Evolutionary conservation across 2,888 invertebrate genomes (phyloP), one percentile per base, ranked within the genome.

Genomic region (Alloplasta piceator): DNA sequence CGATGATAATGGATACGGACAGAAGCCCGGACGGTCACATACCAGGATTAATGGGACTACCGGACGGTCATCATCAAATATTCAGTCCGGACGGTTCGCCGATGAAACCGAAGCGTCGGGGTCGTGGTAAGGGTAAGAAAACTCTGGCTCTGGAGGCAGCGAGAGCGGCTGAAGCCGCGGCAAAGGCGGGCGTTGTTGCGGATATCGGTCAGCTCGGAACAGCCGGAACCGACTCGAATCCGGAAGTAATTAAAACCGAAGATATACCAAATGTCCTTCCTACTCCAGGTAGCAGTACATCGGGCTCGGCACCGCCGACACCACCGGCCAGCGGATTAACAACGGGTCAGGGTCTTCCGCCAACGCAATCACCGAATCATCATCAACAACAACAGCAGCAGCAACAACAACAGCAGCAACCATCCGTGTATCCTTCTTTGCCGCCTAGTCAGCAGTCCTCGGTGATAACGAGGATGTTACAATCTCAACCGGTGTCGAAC

Each of bases 401-500:
- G 39, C 76, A 76, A 36, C 66, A 12, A 14, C 61, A 14, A 48
- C 67, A 39, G 83, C 48, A 61, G n/a, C 63, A 78, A 73, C 85
- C 83, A 52, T 85, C 83, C 82, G 91, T 85, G 41, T 91, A 87
- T 86, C 89, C 92, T 82, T 89, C 91, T 61, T 90, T 93, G 89
- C 92, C 91, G 82, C 91, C 91, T 84, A 92, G 92, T 80, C 91
- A 93, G 83, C 92, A 90, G 86, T 92, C 91, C 79, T 95, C 95
- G 52, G 95, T 95, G 6, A 95, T 95, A 60, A 95, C 94, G 6
- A 92, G 95, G 84, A 94, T 95, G 94, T 92, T 95, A 56, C 94
- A 94, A 84, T 91, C 93, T 1, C 93, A 93, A 82, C 91, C 93
- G 0, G 90, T 92, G 0, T 87, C 89, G 48, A 85, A 86, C 41